Evolutionary conservation across 2,888 invertebrate species (phyloP).

Genomic region (Onchidella celtica): DNA sequence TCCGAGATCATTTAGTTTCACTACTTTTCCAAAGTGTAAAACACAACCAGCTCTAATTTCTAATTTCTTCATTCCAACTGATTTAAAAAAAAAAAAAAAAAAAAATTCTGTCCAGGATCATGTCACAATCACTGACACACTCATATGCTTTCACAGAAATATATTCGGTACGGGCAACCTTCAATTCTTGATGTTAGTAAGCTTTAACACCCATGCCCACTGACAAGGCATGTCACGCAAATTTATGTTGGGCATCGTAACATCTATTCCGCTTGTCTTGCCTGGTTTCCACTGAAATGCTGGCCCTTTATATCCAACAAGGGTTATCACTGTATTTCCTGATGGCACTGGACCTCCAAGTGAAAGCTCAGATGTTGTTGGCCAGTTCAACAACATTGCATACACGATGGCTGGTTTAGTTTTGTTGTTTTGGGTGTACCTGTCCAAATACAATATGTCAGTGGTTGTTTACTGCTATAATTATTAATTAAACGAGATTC

Average conservation of each 20-base stretch:
- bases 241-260: conserved; percentile 34
- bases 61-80: too few species aligned
- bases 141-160: too few species aligned
- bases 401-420: conserved; percentile 82
- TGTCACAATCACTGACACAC: too few species aligned
- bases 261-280: conserved; percentile 59
- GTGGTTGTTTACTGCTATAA: too few species aligned
- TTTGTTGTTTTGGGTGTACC: conserved; percentile 65
- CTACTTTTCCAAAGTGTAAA: too few species aligned
- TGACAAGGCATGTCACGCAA: conserved; percentile 44
- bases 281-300: conserved; percentile 58
- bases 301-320: conserved; percentile 82
- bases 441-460: conserved; percentile 45
- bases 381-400: conserved; percentile 88
- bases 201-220: conserved; percentile 50
- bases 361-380: conserved; percentile 82
- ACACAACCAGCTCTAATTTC: too few species aligned
- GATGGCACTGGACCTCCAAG: conserved; percentile 81
- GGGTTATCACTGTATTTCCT: conserved; percentile 77
- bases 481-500: too few species aligned
- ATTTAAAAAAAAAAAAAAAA: too few species aligned
- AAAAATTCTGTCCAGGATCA: too few species aligned
- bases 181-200: conserved; percentile 41
- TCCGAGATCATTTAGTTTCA: too few species aligned
- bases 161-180: too few species aligned